phyloP scores from a whole-genome alignment of 2,113 vertebrate species.

The Etheostoma spectabile region DNA sequence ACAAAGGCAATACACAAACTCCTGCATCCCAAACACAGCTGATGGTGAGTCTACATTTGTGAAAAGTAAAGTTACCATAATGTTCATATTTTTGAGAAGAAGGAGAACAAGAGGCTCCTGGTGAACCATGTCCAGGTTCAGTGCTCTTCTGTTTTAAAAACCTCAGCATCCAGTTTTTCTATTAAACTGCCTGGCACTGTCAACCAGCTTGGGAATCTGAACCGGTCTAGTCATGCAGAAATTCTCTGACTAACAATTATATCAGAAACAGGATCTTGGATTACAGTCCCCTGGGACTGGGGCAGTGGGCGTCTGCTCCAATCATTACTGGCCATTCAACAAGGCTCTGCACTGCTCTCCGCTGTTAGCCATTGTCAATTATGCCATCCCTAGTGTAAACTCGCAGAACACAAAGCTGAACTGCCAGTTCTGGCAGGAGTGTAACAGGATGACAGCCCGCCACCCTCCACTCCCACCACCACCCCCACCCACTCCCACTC shows the following conservation, averaged over 20 bases:
- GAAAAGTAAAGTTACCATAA: slow-evolving; percentile 68
- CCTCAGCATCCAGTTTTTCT: slow-evolving; percentile 88
- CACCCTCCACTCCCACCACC: slow-evolving; percentile 18
- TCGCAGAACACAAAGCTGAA: slow-evolving; percentile 85
- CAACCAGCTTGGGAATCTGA: slow-evolving; percentile 89
- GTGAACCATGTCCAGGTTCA: slow-evolving; percentile 85
- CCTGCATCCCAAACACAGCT: slow-evolving; percentile 42
- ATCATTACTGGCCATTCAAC: slow-evolving; percentile 89
- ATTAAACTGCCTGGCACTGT: slow-evolving; percentile 89
- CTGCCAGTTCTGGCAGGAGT: slow-evolving; percentile 86
- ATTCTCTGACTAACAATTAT: slow-evolving; percentile 92
- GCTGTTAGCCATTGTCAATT: slow-evolving; percentile 89
- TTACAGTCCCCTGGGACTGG: slow-evolving; percentile 85
- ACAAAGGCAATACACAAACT: slow-evolving; percentile 58
- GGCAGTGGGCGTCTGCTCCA: slow-evolving; percentile 87
- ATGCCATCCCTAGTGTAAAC: slow-evolving; percentile 88
- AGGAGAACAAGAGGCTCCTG: slow-evolving; percentile 80
- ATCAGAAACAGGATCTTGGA: slow-evolving; percentile 90
- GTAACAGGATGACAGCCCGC: slow-evolving; percentile 84
- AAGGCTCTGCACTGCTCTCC: slow-evolving; percentile 85
- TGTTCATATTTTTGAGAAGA: slow-evolving; percentile 68
- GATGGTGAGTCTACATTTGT: slow-evolving; percentile 32
- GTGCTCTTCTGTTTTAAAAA: slow-evolving; percentile 85
- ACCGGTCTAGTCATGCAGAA: slow-evolving; percentile 86
- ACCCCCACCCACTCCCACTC: slow-evolving; percentile 51